A percentile compares a stretch with the other conserved stretches of the same genome.
Conservation (phyloP, 2,888 invertebrate species). For the Dicyrtoma fusca region DNA sequence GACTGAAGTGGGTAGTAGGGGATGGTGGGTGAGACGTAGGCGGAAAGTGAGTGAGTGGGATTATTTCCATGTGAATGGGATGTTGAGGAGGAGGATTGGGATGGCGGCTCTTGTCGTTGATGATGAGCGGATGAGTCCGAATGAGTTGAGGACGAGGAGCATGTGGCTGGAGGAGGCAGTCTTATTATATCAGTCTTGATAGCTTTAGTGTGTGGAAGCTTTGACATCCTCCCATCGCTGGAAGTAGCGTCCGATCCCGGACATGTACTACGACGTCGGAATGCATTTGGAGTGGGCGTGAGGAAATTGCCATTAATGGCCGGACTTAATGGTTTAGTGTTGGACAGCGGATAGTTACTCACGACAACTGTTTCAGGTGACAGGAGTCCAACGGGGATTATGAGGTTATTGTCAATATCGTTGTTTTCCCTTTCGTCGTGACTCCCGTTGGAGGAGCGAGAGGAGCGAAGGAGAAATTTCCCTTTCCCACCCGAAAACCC, state of each 20-base stretch:
- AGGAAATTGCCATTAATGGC: constrained; percentile 51
- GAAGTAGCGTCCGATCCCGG: constrained; percentile 35
- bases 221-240: not conserved
- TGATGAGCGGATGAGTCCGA: constrained; percentile 11
- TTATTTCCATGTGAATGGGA: not conserved
- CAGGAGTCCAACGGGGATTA: constrained; percentile 34
- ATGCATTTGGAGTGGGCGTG: constrained; percentile 56
- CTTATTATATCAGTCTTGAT: constrained; percentile 57
- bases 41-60: not conserved
- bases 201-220: constrained; percentile 35
- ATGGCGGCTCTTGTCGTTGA: not conserved
- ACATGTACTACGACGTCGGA: constrained; percentile 48
- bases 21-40: constrained; percentile 5
- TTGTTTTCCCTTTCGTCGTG: constrained; percentile 1
- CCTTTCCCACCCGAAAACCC: not conserved
- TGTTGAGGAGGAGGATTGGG: constrained; percentile 43
- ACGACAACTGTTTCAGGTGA: constrained; percentile 39
- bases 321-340: constrained; percentile 45
- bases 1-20: not conserved
- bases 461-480: constrained; percentile 22
- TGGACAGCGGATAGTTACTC: constrained; percentile 40
- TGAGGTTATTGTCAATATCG: constrained; percentile 21
- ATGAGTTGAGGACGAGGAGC: not conserved
- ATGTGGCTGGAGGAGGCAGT: constrained; percentile 41
- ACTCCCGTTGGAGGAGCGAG: constrained; percentile 7